phyloP scores from a whole-genome alignment of 2,797 vertebrate species.

The Sylvia borin region DNA sequence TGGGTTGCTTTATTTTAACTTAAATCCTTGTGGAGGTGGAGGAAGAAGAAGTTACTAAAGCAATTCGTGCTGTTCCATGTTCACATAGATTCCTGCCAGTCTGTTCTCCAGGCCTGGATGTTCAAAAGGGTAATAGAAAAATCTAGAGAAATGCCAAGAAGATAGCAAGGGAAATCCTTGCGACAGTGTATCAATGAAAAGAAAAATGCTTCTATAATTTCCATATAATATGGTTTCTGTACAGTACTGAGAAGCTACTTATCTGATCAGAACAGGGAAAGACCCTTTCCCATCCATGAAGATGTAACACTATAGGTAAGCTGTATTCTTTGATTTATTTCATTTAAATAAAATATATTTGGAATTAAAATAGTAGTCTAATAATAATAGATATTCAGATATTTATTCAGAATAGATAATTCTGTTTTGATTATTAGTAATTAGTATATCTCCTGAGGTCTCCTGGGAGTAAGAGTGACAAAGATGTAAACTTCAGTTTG shows the following conservation, averaged over 20 bases:
- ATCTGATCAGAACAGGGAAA: background rate
- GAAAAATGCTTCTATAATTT: background rate
- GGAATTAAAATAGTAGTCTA: background rate
- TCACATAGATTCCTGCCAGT: background rate
- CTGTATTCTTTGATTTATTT: background rate
- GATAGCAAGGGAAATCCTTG: background rate
- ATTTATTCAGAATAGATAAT: background rate
- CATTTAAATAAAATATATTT: background rate
- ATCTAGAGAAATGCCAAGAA: background rate
- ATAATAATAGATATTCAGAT: background rate
- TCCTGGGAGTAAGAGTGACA: background rate
- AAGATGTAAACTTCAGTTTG: background rate
- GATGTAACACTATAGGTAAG: background rate
- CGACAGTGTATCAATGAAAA: background rate
- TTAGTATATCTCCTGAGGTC: background rate
- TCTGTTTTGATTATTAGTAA: background rate
- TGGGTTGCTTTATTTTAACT: background rate
- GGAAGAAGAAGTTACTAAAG: background rate
- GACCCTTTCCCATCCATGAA: background rate
- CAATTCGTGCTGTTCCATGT: background rate
- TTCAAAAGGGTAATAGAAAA: background rate
- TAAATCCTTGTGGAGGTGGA: background rate
- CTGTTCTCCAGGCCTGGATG: background rate
- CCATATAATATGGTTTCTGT: background rate
- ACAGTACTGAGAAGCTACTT: background rate